Evolutionary conservation across 1,140 invertebrate species (phyloP), one percentile per base, ranked within the genome.

Genomic region (Calliphora vicina): DNA sequence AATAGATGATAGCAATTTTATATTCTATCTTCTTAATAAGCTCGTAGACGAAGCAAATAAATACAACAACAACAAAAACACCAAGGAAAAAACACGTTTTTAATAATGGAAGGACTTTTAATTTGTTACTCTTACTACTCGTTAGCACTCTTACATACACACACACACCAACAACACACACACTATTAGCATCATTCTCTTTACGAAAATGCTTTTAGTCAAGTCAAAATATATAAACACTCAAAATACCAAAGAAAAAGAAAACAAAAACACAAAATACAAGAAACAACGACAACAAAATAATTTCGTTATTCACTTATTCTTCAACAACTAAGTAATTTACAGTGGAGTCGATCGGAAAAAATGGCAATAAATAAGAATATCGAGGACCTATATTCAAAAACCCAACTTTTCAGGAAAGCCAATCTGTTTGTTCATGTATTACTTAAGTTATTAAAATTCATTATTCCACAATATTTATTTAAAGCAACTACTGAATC

Each of bases 11-110:
- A n/a, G 35, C 73, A 76, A 76, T 35, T n/a, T 76, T 20, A 35
- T 13, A 17, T 27, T 76, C 5, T 29, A 13, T 20, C 15, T n/a
- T 29, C 27, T 35, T 29, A 76, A 73, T 27, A 27, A 35, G 73
- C 27, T 10, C n/a, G 6, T n/a, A 57, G 50, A 6, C 15, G n/a
- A 15, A 57, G 5, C n/a, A 76, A 35, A n/a, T n/a, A 76, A 15
- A 76, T n/a, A 13, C 12, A 73, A 73, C 17, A 73, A 73, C 25
- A 73, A 27, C 6, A 73, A 4, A 20, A 78, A 78, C 42, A 23
- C n/a, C n/a, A n/a, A n/a, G n/a, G n/a, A n/a, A n/a, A 78, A 78
- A 78, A 78, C 74, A 78, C 74, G 74, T 78, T 78, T 78, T 78
- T 78, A 78, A 78, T 78, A 78, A 78, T 78, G n/a, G 42, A 78